These are phyloP conservation scores for Agrochola circellaris DNA, from an alignment of 2,888 invertebrate species.

Conservation along the genomic window DNA sequence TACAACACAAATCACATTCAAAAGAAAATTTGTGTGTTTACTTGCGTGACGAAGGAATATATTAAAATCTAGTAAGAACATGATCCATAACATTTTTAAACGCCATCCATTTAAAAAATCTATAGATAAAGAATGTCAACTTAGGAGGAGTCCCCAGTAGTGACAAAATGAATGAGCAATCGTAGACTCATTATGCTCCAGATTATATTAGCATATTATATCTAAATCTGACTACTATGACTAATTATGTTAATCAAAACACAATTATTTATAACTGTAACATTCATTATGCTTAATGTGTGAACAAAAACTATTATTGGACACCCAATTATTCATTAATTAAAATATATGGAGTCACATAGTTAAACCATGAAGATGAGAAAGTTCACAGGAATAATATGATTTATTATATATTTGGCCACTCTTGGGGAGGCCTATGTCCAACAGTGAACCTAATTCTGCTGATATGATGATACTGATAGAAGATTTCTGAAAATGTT, in stretches of 20 bases:
- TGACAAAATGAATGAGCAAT: slow-evolving; percentile 15
- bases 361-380: too few species aligned
- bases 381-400: slow-evolving; percentile 7
- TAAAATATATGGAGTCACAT: neutral
- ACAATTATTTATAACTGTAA: slow-evolving; percentile 17
- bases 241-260: slow-evolving; percentile 41
- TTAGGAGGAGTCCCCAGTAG: slow-evolving; percentile 24
- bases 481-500: too few species aligned
- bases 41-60: neutral
- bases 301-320: slow-evolving; percentile 12
- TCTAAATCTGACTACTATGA: slow-evolving; percentile 42
- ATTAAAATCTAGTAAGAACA: neutral
- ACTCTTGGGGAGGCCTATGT: neutral
- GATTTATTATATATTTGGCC: neutral
- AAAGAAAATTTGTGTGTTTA: neutral
- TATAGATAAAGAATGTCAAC: neutral
- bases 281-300: slow-evolving; percentile 2
- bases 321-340: neutral
- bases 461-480: neutral
- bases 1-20: neutral
- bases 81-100: neutral
- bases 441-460: neutral
- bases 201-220: slow-evolving; percentile 47
- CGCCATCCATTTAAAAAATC: neutral
- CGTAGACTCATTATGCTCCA: neutral